A percentile compares a stretch with the other conserved stretches of the same genome.
Evolutionary conservation across 2,797 vertebrate species (phyloP).

Genomic region (Enoplosus armatus): DNA sequence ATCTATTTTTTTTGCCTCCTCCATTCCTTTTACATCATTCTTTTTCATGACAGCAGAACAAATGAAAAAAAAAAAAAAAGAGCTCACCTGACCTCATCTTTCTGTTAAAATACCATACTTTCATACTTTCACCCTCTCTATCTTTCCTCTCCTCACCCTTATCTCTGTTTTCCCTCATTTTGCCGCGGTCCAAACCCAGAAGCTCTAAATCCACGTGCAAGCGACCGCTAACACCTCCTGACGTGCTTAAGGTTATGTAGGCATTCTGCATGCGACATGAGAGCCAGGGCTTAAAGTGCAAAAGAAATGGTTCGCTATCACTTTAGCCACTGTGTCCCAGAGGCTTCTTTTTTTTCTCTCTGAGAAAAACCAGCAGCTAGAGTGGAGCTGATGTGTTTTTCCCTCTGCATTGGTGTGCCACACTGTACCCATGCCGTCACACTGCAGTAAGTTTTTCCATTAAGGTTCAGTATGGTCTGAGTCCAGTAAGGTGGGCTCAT

Average conservation of each 20-base stretch:
- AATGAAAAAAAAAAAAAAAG: slow-evolving; percentile 1
- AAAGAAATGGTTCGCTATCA: neutral
- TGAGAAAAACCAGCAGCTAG: neutral
- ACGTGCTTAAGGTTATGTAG: slow-evolving; percentile 2
- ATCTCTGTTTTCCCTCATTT: slow-evolving; percentile 15
- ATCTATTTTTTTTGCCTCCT: slow-evolving; percentile 10
- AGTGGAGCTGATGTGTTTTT: neutral
- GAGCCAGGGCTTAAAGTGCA: neutral
- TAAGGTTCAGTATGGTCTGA: neutral
- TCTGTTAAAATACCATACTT: slow-evolving; percentile 1
- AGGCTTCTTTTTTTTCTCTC: neutral
- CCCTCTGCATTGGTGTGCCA: neutral
- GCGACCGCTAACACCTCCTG: neutral
- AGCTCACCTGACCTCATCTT: neutral
- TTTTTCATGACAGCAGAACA: slow-evolving; percentile 13
- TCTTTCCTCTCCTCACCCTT: neutral
- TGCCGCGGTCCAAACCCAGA: neutral
- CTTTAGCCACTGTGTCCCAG: neutral
- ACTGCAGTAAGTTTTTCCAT: slow-evolving; percentile 34
- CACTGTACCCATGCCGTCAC: neutral
- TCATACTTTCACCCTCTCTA: neutral
- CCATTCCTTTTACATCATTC: neutral
- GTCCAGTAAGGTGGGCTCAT: neutral
- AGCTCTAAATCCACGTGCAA: neutral
- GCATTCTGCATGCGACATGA: neutral